A percentile compares a stretch with the other conserved stretches of the same genome.
These are phyloP conservation scores for Amphipoea oculea DNA, from an alignment of 2,888 invertebrate species.

Conservation along the genomic window DNA sequence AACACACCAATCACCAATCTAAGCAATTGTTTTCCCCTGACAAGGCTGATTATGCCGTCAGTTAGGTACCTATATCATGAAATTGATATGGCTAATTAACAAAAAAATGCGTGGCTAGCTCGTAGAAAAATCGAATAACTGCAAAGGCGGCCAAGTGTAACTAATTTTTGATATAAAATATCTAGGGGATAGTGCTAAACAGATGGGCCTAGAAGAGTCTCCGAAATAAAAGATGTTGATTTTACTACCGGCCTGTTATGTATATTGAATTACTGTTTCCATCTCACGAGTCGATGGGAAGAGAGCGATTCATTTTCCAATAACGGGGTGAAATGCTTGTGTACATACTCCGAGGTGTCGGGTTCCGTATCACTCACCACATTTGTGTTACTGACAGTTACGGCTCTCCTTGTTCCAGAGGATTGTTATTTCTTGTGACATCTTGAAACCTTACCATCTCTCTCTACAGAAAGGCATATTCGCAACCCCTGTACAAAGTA, in stretches of 20 bases:
- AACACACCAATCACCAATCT: neutral
- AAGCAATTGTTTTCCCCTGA: constrained; percentile 3
- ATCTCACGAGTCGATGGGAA: constrained; percentile 63
- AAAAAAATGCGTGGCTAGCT: constrained; percentile 55
- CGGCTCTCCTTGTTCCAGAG: constrained; percentile 21
- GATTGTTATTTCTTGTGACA: constrained; percentile 45
- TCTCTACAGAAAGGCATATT: constrained; percentile 22
- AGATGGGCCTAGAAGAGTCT: constrained; percentile 40
- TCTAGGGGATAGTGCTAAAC: constrained; percentile 16
- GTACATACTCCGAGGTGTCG: constrained; percentile 49
- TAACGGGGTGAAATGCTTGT: constrained; percentile 65
- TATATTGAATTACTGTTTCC: constrained; percentile 71
- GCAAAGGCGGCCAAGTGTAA: constrained; percentile 18
- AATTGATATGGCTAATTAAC: constrained; percentile 83
- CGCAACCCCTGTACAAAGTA: neutral
- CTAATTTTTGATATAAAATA: constrained; percentile 28
- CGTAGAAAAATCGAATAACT: constrained; percentile 2
- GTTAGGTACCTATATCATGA: constrained; percentile 61
- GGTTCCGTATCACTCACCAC: constrained; percentile 58
- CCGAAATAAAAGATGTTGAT: constrained; percentile 62
- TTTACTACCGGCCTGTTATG: constrained; percentile 65
- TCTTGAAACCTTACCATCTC: constrained; percentile 4
- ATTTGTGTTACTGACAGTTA: constrained; percentile 39
- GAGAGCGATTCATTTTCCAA: constrained; percentile 64
- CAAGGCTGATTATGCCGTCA: constrained; percentile 38